phyloP scores from a whole-genome alignment of 2,888 invertebrate genomes.

The Eupithecia dodoneata region DNA sequence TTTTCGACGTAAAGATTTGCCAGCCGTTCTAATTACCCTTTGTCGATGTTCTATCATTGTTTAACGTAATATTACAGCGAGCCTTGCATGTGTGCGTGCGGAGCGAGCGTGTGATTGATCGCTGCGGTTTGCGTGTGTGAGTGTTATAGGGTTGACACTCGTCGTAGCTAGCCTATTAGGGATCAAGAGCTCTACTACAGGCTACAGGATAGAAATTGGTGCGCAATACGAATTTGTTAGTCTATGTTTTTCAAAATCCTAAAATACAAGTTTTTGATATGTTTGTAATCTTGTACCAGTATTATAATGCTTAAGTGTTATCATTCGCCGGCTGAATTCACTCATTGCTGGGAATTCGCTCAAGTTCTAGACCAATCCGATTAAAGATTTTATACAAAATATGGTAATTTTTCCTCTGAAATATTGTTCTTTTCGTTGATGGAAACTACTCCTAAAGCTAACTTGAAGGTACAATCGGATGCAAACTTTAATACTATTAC shows the following conservation, averaged over 20 bases:
- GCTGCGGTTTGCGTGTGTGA: conserved; percentile 48
- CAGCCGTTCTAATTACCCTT: conserved; percentile 13
- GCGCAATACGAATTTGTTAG: background rate
- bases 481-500: background rate
- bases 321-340: background rate
- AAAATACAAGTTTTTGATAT: background rate
- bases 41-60: conserved; percentile 16
- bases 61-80: conserved; percentile 19
- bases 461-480: background rate
- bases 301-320: background rate
- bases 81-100: conserved; percentile 39
- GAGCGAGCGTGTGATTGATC: conserved; percentile 56
- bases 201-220: background rate
- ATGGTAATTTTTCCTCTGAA: too few relatives aligned
- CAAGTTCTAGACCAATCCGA: too few relatives aligned
- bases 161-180: conserved; percentile 5
- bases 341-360: background rate
- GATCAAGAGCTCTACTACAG: conserved; percentile 1
- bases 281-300: background rate
- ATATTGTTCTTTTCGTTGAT: background rate
- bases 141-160: conserved; percentile 56
- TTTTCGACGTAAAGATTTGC: background rate
- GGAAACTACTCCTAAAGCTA: background rate
- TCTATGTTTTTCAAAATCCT: background rate
- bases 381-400: too few relatives aligned